These are phyloP conservation scores for Amblyjoppa proteus DNA, from an alignment of 2,888 invertebrate genomes.

Conservation along the genomic window DNA sequence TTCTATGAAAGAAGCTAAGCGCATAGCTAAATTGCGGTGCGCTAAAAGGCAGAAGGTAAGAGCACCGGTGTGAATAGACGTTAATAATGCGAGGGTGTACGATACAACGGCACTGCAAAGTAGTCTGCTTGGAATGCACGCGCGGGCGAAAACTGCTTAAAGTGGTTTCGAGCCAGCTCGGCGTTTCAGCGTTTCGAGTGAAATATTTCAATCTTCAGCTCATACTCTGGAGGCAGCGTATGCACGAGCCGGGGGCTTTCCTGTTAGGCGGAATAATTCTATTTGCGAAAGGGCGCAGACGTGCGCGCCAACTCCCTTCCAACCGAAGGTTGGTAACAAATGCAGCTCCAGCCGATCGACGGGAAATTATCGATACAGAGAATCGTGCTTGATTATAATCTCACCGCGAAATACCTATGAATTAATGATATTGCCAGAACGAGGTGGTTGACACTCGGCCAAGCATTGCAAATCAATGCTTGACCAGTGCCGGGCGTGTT, in stretches of 20 bases:
- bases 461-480: slow-evolving; percentile 32
- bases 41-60: slow-evolving; percentile 20
- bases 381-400: slow-evolving; percentile 42
- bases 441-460: slow-evolving; percentile 22
- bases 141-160: neutral
- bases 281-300: neutral
- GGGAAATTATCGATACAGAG: slow-evolving; percentile 28
- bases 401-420: slow-evolving; percentile 41
- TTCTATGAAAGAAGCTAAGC: neutral
- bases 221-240: neutral
- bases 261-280: slow-evolving; percentile 7
- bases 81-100: neutral
- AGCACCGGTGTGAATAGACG: slow-evolving; percentile 21
- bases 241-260: neutral
- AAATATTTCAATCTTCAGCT: neutral
- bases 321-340: neutral
- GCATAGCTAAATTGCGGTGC: neutral
- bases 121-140: neutral
- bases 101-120: neutral
- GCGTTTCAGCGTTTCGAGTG: neutral
- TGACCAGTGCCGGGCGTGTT: neutral
- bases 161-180: neutral
- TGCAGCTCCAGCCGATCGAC: neutral
- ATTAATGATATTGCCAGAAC: slow-evolving; percentile 42
- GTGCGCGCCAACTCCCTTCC: neutral